Percentiles rank a stretch among this genome's conserved stretches.
These are phyloP conservation scores for Hipparchia semele DNA, from an alignment of 2,888 invertebrate genomes.

Conservation along the genomic window DNA sequence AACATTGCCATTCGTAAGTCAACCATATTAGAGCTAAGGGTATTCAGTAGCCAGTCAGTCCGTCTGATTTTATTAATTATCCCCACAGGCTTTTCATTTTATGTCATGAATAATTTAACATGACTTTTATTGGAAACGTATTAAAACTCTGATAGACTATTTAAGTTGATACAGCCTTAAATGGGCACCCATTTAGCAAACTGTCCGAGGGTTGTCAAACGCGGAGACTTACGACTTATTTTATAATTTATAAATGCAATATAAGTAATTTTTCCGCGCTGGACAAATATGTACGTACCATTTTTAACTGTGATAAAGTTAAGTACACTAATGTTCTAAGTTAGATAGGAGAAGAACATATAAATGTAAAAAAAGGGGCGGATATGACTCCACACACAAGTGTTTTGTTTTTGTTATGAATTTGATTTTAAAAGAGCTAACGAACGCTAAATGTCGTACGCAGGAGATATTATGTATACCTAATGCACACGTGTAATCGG, in stretches of 20 bases:
- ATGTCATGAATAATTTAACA: slow-evolving; percentile 26
- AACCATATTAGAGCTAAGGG: no score
- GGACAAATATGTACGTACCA: background rate
- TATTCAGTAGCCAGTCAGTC: background rate
- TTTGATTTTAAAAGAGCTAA: no score
- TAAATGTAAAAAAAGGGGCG: no score
- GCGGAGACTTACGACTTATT: background rate
- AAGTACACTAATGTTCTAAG: no score
- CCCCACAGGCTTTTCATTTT: slow-evolving; percentile 12
- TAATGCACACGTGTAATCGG: no score
- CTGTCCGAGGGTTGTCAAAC: slow-evolving; percentile 1
- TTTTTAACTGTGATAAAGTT: no score
- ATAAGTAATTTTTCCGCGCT: background rate
- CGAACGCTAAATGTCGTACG: no score
- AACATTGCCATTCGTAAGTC: no score
- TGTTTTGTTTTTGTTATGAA: no score
- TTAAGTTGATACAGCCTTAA: slow-evolving; percentile 15
- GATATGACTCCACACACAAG: no score
- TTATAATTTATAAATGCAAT: background rate
- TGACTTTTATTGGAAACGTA: slow-evolving; percentile 10
- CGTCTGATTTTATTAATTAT: slow-evolving; percentile 7
- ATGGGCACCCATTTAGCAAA: slow-evolving; percentile 15
- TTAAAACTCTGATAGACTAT: slow-evolving; percentile 7
- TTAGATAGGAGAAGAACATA: no score
- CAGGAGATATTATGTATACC: no score